Conservation (phyloP, 2,797 vertebrate genomes). For the Salarias fasciatus region DNA sequence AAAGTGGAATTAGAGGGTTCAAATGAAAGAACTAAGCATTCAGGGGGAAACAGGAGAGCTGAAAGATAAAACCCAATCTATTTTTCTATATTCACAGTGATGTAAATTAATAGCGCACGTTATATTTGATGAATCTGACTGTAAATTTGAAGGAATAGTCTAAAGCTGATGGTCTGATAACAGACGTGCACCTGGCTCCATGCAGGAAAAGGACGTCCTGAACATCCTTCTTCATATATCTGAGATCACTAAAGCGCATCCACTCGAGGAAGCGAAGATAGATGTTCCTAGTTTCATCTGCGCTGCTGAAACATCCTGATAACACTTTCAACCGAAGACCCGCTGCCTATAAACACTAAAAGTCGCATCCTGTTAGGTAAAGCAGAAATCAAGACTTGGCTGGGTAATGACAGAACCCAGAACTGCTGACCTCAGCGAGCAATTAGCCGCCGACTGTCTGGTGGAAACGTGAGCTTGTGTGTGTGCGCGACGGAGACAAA, state of each 20-base stretch:
- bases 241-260: constrained; percentile 6
- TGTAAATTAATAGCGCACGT: constrained; percentile 10
- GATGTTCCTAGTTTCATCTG: constrained; percentile 19
- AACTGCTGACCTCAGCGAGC: constrained; percentile 71
- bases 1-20: constrained; percentile 27
- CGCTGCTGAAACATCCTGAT: constrained; percentile 33
- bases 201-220: not conserved
- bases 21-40: constrained; percentile 35
- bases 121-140: not conserved
- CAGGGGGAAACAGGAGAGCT: not conserved
- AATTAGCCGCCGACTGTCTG: constrained; percentile 66
- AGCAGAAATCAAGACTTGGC: constrained; percentile 57
- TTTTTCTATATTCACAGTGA: constrained; percentile 7
- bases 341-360: constrained; percentile 39
- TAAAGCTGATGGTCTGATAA: not conserved
- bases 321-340: constrained; percentile 35
- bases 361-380: constrained; percentile 59
- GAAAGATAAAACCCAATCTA: not conserved
- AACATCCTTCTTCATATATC: constrained; percentile 13
- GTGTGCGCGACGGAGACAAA: constrained; percentile 17
- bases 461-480: constrained; percentile 26
- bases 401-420: constrained; percentile 23
- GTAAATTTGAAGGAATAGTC: constrained; percentile 15
- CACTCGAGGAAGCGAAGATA: constrained; percentile 12
- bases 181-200: constrained; percentile 10